Conservation (phyloP, 2,113 vertebrate species). For the Cepphus grylle region DNA sequence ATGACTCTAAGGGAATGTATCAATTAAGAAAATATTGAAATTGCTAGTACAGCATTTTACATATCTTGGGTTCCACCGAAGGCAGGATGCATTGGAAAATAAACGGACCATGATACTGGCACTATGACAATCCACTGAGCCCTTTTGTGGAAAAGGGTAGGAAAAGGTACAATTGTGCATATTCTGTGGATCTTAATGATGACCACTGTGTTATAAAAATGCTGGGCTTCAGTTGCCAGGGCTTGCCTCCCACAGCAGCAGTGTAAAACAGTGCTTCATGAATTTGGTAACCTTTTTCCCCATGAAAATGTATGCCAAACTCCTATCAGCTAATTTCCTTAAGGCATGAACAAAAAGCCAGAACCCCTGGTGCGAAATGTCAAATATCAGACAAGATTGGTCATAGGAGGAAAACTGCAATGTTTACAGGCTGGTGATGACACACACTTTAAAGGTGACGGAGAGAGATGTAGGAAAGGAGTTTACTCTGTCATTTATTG, state of each 20-base stretch:
- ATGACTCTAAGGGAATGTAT: constrained; percentile 46
- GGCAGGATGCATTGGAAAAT: background rate
- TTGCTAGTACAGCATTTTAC: constrained; percentile 8
- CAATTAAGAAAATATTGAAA: constrained; percentile 59
- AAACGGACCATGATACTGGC: background rate
- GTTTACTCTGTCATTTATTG: background rate
- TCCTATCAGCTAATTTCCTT: background rate
- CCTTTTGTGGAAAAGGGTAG: background rate
- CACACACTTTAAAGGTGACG: background rate
- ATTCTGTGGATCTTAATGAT: background rate
- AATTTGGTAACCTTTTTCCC: background rate
- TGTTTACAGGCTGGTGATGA: background rate
- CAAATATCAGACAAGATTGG: background rate
- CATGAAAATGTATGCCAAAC: background rate
- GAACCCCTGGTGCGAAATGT: background rate
- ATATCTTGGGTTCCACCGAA: background rate
- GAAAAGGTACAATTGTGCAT: background rate
- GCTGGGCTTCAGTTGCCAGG: background rate
- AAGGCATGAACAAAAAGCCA: background rate
- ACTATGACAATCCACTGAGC: background rate
- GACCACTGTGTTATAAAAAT: background rate
- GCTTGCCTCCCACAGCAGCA: background rate
- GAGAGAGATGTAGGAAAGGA: background rate
- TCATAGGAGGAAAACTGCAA: background rate
- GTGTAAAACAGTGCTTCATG: background rate